Evolutionary conservation across 2,113 vertebrate species (phyloP), one percentile per base, ranked within the genome.

Genomic region (Gobius niger): DNA sequence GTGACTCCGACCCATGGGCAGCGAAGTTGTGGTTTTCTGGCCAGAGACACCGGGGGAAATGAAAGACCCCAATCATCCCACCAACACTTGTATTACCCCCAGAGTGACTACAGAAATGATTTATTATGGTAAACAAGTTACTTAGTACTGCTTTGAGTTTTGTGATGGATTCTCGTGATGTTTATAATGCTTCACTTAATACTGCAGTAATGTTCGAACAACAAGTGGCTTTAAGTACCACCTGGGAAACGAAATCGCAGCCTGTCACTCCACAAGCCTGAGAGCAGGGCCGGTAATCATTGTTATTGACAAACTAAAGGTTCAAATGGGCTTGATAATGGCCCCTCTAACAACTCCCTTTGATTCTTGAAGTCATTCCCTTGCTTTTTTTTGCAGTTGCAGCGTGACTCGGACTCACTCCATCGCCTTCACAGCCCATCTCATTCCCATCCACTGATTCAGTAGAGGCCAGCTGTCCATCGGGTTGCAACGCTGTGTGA

Each of bases 391-490:
- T 62, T n/a, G n/a, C 71, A 66, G 62, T 78, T 49, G 49, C 65
- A 60, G 81, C 71, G 49, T 72, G 72, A 76, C 68, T 77, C 63
- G 9, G 66, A 75, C 63, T 74, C 79, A 70, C 67, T 59, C 78
- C 80, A 72, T 75, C 63, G 41, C 83, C 84, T 83, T 82, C 76
- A 75, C 78, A 81, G 77, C 67, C 82, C 70, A 80, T 85, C 76
- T 78, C 80, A 77, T 78, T 80, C 75, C 68, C 84, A 67, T 75
- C 71, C 47, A 75, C 71, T 54, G 70, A 62, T 69, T 51, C 69
- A 79, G 84, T 57, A 69, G 57, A 65, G 75, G 68, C 82, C 90
- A 91, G 90, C 89, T 92, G 90, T 91, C 89, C 75, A 66, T 72
- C 24, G 64, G 80, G 80, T 73, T 85, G 80, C 73, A 83, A 82